Conservation (phyloP, 2,797 vertebrate genomes). For the Tragopan temminckii region DNA sequence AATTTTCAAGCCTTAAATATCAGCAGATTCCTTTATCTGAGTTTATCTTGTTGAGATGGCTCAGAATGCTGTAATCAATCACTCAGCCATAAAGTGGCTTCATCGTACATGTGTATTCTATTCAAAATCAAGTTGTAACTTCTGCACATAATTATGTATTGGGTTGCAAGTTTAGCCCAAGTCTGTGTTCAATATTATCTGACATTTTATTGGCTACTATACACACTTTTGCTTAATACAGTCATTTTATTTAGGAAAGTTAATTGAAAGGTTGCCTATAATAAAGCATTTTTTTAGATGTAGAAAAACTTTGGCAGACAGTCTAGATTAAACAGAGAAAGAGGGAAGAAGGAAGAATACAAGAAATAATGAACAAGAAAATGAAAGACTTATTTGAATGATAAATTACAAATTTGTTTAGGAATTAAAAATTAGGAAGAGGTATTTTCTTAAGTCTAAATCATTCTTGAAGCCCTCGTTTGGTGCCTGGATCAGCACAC, state of each 20-base stretch:
- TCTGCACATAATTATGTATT: conserved; percentile 80
- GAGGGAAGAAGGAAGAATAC: not conserved
- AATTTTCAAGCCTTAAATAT: conserved; percentile 80
- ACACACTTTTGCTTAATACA: conserved; percentile 76
- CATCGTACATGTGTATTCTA: conserved; percentile 76
- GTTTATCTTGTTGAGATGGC: conserved; percentile 78
- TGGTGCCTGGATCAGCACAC: not conserved
- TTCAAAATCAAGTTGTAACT: conserved; percentile 80
- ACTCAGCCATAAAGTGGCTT: conserved; percentile 74
- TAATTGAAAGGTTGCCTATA: conserved; percentile 66
- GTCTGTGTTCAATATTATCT: conserved; percentile 73
- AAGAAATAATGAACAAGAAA: not conserved
- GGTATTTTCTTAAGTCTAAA: not conserved
- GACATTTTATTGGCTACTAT: conserved; percentile 77
- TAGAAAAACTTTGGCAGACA: not conserved
- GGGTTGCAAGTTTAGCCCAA: conserved; percentile 67
- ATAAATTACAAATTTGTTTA: not conserved
- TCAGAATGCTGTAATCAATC: conserved; percentile 75
- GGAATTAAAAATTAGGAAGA: not conserved
- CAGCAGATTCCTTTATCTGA: conserved; percentile 80
- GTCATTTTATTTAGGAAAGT: conserved; percentile 68
- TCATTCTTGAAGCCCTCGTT: not conserved
- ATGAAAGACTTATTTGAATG: conserved; percentile 3
- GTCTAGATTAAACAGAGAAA: not conserved
- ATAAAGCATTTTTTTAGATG: conserved; percentile 11